Evolutionary conservation across 2,113 vertebrate species (phyloP).

Genomic region (Platycercus adscitus): DNA sequence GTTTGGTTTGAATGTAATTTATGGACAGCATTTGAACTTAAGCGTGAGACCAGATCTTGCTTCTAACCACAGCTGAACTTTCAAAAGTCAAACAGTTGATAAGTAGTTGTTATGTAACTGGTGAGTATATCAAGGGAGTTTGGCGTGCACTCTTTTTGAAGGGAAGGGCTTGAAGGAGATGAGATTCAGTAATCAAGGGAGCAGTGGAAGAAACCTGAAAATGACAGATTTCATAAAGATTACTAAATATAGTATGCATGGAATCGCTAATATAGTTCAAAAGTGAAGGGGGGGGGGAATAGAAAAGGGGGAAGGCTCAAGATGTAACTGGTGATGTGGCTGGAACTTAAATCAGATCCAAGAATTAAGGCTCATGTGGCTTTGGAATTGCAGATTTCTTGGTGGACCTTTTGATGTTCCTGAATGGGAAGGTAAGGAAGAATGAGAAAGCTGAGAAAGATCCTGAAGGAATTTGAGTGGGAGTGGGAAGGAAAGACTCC

Average conservation of each 20-base stretch:
- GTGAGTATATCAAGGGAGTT: not conserved
- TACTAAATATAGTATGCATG: not conserved
- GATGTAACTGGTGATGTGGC: not conserved
- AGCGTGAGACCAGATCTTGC: not conserved
- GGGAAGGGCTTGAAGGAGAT: not conserved
- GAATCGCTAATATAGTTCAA: not conserved
- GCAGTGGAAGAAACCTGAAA: not conserved
- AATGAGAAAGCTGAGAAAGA: constrained; percentile 31
- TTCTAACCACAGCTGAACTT: not conserved
- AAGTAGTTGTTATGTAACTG: not conserved
- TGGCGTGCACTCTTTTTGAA: not conserved
- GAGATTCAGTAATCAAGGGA: constrained; percentile 4
- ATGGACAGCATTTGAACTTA: not conserved
- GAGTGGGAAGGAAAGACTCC: constrained; percentile 31
- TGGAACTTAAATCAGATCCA: not conserved
- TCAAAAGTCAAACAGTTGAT: not conserved
- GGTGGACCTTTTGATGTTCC: constrained; percentile 20
- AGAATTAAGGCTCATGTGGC: not conserved
- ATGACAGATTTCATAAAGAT: not conserved
- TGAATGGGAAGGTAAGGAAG: constrained; percentile 23
- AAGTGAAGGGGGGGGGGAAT: not conserved
- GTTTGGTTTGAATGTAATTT: not conserved
- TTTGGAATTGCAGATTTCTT: not conserved
- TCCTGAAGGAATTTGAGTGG: constrained; percentile 47
- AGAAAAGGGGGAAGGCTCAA: not conserved